These are phyloP conservation scores for Eupithecia subfuscata DNA, from an alignment of 2,888 invertebrate genomes.

Conservation along the genomic window DNA sequence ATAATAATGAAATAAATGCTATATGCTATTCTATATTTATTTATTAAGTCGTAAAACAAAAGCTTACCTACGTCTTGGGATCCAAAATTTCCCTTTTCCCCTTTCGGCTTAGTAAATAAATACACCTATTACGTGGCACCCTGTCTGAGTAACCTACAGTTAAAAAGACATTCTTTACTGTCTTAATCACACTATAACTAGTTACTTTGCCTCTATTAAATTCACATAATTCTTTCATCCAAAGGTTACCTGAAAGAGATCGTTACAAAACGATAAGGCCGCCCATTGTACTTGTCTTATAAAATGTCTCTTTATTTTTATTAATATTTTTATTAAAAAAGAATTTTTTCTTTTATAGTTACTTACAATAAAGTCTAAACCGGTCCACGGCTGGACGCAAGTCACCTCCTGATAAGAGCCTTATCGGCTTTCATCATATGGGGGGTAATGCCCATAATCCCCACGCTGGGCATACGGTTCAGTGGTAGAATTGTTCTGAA, in stretches of 20 bases:
- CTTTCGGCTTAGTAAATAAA: neutral
- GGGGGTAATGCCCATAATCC: too few relatives aligned
- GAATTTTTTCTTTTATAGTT: too few relatives aligned
- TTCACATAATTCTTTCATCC: neutral
- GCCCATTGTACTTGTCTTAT: neutral
- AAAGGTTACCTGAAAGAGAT: neutral
- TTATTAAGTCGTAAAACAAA: neutral
- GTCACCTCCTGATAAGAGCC: too few relatives aligned
- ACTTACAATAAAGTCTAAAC: too few relatives aligned
- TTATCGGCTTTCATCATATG: too few relatives aligned
- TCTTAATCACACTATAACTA: neutral
- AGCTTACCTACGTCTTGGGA: neutral
- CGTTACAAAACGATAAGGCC: neutral
- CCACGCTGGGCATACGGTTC: too few relatives aligned
- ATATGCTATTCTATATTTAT: too few relatives aligned
- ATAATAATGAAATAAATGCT: too few relatives aligned
- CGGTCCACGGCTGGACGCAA: too few relatives aligned
- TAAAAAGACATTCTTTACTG: neutral
- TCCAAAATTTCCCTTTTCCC: neutral
- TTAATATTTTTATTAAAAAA: too few relatives aligned
- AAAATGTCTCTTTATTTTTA: neutral
- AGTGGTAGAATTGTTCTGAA: too few relatives aligned
- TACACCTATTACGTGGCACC: too few relatives aligned
- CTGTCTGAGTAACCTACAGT: neutral
- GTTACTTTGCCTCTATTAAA: neutral